Evolutionary conservation across 2,113 vertebrate genomes (phyloP).

Genomic region (Vicugna pacos): DNA sequence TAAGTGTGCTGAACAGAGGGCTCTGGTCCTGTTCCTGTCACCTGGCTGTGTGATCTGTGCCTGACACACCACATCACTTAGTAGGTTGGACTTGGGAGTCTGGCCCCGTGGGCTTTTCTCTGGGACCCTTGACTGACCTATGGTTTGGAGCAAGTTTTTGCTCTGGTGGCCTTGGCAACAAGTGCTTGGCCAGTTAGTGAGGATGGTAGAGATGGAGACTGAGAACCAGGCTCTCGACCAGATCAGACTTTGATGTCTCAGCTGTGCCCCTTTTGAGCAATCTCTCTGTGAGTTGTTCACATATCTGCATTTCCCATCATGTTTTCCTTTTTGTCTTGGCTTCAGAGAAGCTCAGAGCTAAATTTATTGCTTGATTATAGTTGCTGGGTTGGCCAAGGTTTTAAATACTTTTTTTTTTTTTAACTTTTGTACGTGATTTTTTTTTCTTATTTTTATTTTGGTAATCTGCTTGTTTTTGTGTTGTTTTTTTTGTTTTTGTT

Average conservation of each 20-base stretch:
- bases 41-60: not conserved
- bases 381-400: conserved; percentile 46
- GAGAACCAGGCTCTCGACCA: not conserved
- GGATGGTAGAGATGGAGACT: not conserved
- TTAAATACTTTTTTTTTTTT: conserved; percentile 39
- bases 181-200: not conserved
- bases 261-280: not conserved
- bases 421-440: not conserved
- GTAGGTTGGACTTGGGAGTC: not conserved
- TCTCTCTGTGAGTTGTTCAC: not conserved
- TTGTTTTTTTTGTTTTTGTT: not conserved
- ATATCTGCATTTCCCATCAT: conserved; percentile 52
- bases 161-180: not conserved
- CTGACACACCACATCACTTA: rapidly evolving
- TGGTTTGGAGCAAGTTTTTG: not conserved
- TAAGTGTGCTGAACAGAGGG: not conserved
- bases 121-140: not conserved
- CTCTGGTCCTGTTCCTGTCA: not conserved
- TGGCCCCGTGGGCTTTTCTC: not conserved
- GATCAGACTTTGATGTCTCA: conserved; percentile 16
- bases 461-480: conserved; percentile 47
- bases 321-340: conserved; percentile 68
- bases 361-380: conserved; percentile 69
- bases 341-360: conserved; percentile 70
- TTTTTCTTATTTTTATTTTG: conserved; percentile 27